Conservation (phyloP, 2,113 vertebrate species). For the Takifugu bimaculatus region DNA sequence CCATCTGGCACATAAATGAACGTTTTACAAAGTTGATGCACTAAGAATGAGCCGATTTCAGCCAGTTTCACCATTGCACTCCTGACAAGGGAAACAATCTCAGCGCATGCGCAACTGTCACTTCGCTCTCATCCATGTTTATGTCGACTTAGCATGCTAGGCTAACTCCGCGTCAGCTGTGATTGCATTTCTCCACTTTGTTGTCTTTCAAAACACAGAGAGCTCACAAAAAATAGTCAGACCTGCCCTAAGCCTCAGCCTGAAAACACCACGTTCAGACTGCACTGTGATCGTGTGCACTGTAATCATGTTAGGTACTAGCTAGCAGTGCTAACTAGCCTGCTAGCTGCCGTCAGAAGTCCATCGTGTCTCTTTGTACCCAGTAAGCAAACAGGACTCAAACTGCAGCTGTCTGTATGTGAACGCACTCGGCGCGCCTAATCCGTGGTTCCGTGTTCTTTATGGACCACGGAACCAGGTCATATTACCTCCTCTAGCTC, state of each 20-base stretch:
- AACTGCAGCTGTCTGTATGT: neutral
- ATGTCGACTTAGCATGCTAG: constrained; percentile 56
- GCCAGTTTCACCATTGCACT: neutral
- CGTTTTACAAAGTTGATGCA: no score
- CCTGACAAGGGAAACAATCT: constrained; percentile 27
- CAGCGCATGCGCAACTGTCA: constrained; percentile 48
- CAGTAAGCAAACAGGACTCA: neutral
- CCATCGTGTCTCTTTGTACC: constrained; percentile 46
- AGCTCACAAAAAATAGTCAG: no score
- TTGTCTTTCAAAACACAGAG: neutral
- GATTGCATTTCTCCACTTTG: neutral
- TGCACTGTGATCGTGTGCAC: neutral
- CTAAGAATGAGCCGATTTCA: no score
- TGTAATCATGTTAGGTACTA: constrained; percentile 28
- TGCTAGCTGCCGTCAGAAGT: constrained; percentile 12
- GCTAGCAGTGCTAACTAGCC: constrained; percentile 19
- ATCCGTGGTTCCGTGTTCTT: no score
- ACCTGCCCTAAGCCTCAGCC: neutral
- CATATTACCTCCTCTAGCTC: constrained; percentile 87
- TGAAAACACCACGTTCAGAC: neutral
- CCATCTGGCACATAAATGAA: no score
- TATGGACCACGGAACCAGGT: neutral
- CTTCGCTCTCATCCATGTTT: constrained; percentile 46
- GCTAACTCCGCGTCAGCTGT: constrained; percentile 25
- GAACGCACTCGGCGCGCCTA: no score